Conservation (phyloP, 2,888 invertebrate species). For the Camponotus fellah region DNA sequence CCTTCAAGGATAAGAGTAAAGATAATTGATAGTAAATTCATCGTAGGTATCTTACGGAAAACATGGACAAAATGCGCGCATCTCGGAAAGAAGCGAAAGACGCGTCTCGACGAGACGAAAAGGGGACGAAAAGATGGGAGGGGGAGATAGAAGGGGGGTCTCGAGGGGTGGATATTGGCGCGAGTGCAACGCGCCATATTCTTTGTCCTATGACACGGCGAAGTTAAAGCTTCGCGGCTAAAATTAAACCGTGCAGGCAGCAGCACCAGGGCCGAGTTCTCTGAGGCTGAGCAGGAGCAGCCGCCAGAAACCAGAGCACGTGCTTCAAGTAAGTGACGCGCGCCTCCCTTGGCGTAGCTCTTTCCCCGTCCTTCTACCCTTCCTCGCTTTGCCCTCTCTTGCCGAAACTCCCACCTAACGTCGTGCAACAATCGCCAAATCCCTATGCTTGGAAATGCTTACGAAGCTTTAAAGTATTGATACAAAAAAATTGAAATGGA, state of each 20-base stretch:
- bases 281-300: slow-evolving; percentile 82
- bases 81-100: slow-evolving; percentile 12
- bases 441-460: slow-evolving; percentile 11
- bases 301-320: slow-evolving; percentile 85
- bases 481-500: neutral
- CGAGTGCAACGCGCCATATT: slow-evolving; percentile 79
- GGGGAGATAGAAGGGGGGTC: slow-evolving; percentile 32
- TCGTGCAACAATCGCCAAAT: slow-evolving; percentile 25
- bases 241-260: slow-evolving; percentile 77
- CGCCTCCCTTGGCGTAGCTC: slow-evolving; percentile 74
- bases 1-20: too few relatives aligned
- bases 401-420: slow-evolving; percentile 32
- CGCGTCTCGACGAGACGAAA: slow-evolving; percentile 38
- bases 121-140: slow-evolving; percentile 50
- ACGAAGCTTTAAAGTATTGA: slow-evolving; percentile 6
- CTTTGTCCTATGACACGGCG: slow-evolving; percentile 82
- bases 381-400: neutral
- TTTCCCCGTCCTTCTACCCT: neutral
- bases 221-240: slow-evolving; percentile 81
- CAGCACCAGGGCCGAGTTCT: slow-evolving; percentile 75
- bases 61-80: neutral
- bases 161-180: slow-evolving; percentile 69
- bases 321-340: slow-evolving; percentile 84
- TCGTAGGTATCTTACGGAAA: slow-evolving; percentile 6
- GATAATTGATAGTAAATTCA: neutral